Conservation (phyloP, 2,888 invertebrate genomes). For the Shargacucullia verbasci region DNA sequence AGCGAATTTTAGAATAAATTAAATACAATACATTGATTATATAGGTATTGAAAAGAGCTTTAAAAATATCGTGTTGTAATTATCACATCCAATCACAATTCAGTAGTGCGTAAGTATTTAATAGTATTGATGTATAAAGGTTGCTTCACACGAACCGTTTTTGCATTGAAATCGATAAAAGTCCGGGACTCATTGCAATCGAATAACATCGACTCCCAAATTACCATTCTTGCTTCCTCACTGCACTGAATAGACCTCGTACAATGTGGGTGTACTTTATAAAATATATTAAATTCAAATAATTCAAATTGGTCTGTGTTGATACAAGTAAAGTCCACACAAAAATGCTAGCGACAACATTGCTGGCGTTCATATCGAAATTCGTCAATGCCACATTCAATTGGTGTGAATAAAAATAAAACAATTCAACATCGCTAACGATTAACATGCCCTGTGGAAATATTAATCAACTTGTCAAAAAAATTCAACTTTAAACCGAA, state of each 20-base stretch:
- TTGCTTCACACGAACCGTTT: not conserved
- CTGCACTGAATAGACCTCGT: constrained; percentile 12
- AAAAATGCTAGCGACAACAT: too few species aligned
- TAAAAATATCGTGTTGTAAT: not conserved
- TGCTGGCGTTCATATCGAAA: too few species aligned
- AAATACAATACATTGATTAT: too few species aligned
- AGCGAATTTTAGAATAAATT: too few species aligned
- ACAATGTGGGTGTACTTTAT: constrained; percentile 1
- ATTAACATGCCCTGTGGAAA: too few species aligned
- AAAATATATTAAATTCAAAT: not conserved
- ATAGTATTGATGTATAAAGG: not conserved
- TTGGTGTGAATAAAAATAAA: too few species aligned
- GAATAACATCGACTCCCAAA: constrained; percentile 17
- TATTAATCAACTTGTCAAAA: too few species aligned
- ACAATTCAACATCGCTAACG: too few species aligned
- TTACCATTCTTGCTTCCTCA: constrained; percentile 10
- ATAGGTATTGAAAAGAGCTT: too few species aligned
- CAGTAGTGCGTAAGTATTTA: constrained; percentile 9
- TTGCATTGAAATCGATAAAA: not conserved
- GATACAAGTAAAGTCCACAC: too few species aligned
- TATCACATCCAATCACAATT: not conserved
- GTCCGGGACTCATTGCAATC: constrained; percentile 24
- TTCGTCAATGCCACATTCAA: too few species aligned
- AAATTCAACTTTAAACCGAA: too few species aligned
- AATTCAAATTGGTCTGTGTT: constrained; percentile 1